Percentiles rank a stretch among this genome's conserved stretches.
Conservation (phyloP, 2,888 invertebrate genomes). For the Dynastes maya region DNA sequence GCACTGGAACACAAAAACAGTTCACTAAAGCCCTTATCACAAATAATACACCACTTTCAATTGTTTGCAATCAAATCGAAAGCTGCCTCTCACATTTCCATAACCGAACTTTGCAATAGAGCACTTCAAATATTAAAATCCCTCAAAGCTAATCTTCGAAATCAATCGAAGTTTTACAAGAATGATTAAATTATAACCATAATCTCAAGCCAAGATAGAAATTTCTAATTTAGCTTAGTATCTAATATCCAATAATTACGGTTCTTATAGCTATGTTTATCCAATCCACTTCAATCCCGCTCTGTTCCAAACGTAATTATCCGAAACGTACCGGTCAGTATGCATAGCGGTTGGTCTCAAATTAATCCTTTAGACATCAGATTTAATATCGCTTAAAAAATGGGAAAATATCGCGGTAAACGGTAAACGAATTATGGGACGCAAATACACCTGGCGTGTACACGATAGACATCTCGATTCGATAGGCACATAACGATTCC, state of each 20-base stretch:
- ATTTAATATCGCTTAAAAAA: conserved; percentile 35
- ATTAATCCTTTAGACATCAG: conserved; percentile 19
- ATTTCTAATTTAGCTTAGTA: conserved; percentile 31
- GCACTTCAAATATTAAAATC: no score
- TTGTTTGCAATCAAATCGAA: no score
- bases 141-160: no score
- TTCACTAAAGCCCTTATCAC: no score
- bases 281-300: conserved; percentile 1
- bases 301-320: conserved; percentile 14
- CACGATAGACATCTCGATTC: conserved; percentile 24
- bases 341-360: conserved; percentile 29
- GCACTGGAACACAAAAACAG: no score
- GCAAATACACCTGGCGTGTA: conserved; percentile 9
- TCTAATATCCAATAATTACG: no score
- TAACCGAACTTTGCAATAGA: conserved; percentile 3
- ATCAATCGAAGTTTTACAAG: neutral
- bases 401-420: conserved; percentile 31
- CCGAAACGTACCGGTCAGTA: conserved; percentile 17
- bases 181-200: conserved; percentile 14
- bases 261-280: conserved; percentile 14
- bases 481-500: conserved; percentile 17
- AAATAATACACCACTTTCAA: no score
- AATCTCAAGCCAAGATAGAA: conserved; percentile 32
- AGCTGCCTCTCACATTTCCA: no score
- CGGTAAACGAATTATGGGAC: conserved; percentile 33